These are phyloP conservation scores for Mionectes olivaceus DNA, from an alignment of 2,797 vertebrate genomes.

Conservation along the genomic window DNA sequence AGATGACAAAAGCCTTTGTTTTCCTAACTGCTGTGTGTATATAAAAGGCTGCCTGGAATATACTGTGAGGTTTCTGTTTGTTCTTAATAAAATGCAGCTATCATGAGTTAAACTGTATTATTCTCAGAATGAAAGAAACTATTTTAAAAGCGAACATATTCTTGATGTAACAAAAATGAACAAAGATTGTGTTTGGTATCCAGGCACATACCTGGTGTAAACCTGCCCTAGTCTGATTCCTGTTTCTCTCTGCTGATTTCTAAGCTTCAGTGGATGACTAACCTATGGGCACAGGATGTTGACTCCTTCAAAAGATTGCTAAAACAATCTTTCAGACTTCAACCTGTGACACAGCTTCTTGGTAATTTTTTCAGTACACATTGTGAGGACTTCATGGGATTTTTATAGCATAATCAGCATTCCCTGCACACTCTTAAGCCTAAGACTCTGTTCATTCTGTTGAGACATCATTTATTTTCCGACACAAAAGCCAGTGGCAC, in stretches of 20 bases:
- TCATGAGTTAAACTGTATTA: not conserved
- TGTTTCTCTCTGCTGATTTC: not conserved
- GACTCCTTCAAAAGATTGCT: not conserved
- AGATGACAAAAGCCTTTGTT: slow-evolving; percentile 35
- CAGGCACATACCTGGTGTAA: not conserved
- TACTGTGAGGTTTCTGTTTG: slow-evolving; percentile 11
- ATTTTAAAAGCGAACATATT: not conserved
- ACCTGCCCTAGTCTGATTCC: not conserved
- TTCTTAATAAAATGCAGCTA: slow-evolving; percentile 50
- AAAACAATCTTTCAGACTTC: not conserved
- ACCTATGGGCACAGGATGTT: not conserved
- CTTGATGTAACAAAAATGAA: not conserved
- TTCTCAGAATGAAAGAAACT: not conserved
- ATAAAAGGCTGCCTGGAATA: slow-evolving; percentile 34
- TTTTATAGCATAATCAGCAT: not conserved
- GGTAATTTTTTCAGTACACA: not conserved
- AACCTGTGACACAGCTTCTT: not conserved
- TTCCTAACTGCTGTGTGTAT: slow-evolving; percentile 37
- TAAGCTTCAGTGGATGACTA: not conserved
- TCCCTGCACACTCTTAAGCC: not conserved
- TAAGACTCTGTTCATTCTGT: not conserved
- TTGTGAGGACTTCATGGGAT: not conserved
- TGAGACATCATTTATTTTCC: not conserved
- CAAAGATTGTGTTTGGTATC: not conserved
- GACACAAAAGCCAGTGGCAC: not conserved